A percentile compares a stretch with the other conserved stretches of the same genome.
These are phyloP conservation scores for Glomeris maerens DNA, from an alignment of 1,140 invertebrate species.

Conservation along the genomic window DNA sequence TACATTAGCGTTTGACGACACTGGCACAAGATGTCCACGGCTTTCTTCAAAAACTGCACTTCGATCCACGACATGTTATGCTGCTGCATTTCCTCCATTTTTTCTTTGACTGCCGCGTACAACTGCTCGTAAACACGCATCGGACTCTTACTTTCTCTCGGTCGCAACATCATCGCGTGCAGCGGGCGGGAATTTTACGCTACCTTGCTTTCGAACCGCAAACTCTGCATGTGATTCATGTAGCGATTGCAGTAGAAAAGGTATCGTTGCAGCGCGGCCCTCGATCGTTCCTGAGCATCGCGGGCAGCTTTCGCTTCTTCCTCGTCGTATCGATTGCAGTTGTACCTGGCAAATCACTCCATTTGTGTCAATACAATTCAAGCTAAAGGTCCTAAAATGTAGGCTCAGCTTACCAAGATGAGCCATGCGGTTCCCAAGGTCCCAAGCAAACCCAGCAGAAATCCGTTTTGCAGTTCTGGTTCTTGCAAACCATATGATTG, in stretches of 20 bases:
- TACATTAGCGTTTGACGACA: conserved; percentile 98
- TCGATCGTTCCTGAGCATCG: conserved; percentile 87
- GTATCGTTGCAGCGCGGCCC: conserved; percentile 82
- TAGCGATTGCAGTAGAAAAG: conserved; percentile 98
- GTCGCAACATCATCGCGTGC: conserved; percentile 16
- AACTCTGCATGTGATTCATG: conserved; percentile 98
- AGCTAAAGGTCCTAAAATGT: neutral
- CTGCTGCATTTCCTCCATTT: conserved; percentile 99
- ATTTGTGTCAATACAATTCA: neutral
- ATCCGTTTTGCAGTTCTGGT: conserved; percentile 93
- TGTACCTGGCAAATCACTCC: conserved; percentile 48
- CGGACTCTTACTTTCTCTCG: too few relatives aligned
- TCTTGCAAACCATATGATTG: conserved; percentile 99
- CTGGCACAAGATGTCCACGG: conserved; percentile 92
- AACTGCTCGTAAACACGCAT: conserved; percentile 29
- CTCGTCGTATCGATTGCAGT: conserved; percentile 95
- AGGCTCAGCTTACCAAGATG: conserved; percentile 57
- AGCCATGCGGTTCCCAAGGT: conserved; percentile 96
- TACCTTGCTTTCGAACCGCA: conserved; percentile 92
- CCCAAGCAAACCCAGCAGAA: conserved; percentile 99
- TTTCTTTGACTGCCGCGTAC: conserved; percentile 83
- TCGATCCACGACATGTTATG: conserved; percentile 99
- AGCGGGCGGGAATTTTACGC: conserved; percentile 4
- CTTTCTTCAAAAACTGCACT: conserved; percentile 50
- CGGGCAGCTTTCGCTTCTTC: conserved; percentile 89